phyloP scores from a whole-genome alignment of 2,888 invertebrate genomes.

The Mythimna pallens region DNA sequence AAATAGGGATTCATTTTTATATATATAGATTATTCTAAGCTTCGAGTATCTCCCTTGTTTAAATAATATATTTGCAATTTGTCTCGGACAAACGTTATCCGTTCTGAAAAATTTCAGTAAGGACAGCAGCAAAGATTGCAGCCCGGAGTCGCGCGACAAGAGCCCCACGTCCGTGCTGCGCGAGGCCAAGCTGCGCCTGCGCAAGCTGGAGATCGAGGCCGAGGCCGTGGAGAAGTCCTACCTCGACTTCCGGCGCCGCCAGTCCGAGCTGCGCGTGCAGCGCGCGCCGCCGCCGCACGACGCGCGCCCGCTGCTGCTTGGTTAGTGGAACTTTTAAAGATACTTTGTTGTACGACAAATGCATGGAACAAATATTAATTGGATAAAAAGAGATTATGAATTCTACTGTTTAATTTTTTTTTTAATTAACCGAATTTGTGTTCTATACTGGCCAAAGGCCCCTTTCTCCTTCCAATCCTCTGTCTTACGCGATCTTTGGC shows the following conservation, averaged over 20 bases:
- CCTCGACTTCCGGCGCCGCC: constrained; percentile 79
- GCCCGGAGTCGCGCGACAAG: constrained; percentile 65
- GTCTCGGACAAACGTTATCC: not conserved
- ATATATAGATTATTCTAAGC: no score
- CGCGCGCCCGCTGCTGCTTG: constrained; percentile 21
- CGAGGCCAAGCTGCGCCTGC: constrained; percentile 88
- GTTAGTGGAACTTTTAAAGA: constrained; percentile 4
- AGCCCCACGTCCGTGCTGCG: constrained; percentile 88
- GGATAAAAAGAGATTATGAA: no score
- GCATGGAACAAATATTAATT: no score
- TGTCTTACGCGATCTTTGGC: not conserved
- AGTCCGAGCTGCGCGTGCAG: constrained; percentile 61
- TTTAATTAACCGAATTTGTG: not conserved
- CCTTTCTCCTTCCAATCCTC: not conserved
- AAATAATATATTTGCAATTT: not conserved
- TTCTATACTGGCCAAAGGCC: not conserved
- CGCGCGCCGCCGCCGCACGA: not conserved
- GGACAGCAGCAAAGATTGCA: constrained; percentile 50
- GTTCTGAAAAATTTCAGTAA: constrained; percentile 54
- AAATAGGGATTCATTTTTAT: no score
- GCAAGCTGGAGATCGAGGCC: constrained; percentile 91
- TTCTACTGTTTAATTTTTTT: not conserved
- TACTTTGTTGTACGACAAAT: not conserved
- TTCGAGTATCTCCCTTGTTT: not conserved
- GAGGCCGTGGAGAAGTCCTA: constrained; percentile 90